Evolutionary conservation across 2,797 vertebrate genomes (phyloP).

Genomic region (Falco biarmicus): DNA sequence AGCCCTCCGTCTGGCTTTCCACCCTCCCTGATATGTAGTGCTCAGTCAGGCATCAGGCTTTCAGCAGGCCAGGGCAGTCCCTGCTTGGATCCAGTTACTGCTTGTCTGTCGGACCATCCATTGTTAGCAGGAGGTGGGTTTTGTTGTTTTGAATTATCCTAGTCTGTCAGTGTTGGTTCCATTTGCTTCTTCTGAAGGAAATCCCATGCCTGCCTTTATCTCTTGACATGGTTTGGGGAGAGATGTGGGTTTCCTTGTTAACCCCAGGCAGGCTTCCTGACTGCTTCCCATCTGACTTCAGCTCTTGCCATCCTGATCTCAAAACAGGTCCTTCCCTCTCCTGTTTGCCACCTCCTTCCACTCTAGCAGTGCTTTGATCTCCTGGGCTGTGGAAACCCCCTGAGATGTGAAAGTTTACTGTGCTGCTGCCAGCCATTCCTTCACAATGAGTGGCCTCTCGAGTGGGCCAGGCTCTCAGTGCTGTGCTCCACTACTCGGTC

Average conservation of each 20-base stretch:
- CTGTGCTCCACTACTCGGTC: neutral
- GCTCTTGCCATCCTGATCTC: neutral
- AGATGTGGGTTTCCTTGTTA: neutral
- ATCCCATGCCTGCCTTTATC: neutral
- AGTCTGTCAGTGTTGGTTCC: neutral
- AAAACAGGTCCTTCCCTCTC: neutral
- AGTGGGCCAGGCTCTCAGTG: neutral
- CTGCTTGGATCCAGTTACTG: neutral
- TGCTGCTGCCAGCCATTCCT: neutral
- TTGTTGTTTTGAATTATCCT: neutral
- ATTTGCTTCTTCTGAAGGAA: neutral
- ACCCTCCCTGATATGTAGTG: neutral
- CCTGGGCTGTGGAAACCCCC: neutral
- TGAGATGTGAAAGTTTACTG: neutral
- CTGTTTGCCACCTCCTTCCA: neutral
- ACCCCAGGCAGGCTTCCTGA: neutral
- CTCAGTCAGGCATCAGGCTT: neutral
- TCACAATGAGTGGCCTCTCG: accelerated
- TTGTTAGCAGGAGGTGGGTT: neutral
- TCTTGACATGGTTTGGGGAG: neutral
- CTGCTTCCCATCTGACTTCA: neutral
- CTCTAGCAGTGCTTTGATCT: neutral
- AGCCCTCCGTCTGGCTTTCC: neutral
- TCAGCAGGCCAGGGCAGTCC: neutral
- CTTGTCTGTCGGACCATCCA: neutral